Evolutionary conservation across 2,888 invertebrate species (phyloP).

Genomic region (Meiosimyza platycephala): DNA sequence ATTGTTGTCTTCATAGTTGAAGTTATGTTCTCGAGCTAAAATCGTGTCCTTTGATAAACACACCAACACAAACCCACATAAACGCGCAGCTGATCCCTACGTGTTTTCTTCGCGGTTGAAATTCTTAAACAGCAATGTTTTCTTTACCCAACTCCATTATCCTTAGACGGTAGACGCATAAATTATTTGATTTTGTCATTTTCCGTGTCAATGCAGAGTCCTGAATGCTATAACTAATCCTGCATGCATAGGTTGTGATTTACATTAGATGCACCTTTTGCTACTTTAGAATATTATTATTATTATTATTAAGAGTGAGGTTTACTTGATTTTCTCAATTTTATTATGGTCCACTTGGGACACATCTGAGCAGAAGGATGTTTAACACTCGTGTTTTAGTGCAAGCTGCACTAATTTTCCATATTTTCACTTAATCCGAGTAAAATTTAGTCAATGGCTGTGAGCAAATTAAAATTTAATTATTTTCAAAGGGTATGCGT

Average conservation of each 20-base stretch:
- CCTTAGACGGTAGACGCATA: constrained; percentile 21
- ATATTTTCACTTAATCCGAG: constrained; percentile 48
- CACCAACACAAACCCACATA: constrained; percentile 13
- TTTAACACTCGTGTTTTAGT: background rate
- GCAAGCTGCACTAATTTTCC: constrained; percentile 51
- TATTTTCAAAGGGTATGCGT: background rate
- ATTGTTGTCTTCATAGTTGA: constrained; percentile 48
- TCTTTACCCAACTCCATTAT: constrained; percentile 12
- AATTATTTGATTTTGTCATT: constrained; percentile 29
- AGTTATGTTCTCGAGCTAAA: background rate
- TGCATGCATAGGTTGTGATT: constrained; percentile 19
- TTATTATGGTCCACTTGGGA: constrained; percentile 62
- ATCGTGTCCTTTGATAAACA: constrained; percentile 53
- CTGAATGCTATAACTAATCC: constrained; percentile 1
- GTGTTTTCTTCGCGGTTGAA: constrained; percentile 40
- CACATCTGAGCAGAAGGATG: constrained; percentile 36
- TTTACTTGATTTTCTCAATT: constrained; percentile 45
- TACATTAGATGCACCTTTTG: constrained; percentile 55
- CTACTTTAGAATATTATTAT: constrained; percentile 50
- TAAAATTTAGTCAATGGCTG: constrained; percentile 62
- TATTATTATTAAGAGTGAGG: constrained; percentile 5
- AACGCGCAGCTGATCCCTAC: constrained; percentile 35
- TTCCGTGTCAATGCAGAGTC: constrained; percentile 28
- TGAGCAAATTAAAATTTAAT: constrained; percentile 62
- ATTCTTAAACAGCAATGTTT: constrained; percentile 35